Evolutionary conservation across 2,113 vertebrate genomes (phyloP).

Genomic region (Rhinogobius similis): DNA sequence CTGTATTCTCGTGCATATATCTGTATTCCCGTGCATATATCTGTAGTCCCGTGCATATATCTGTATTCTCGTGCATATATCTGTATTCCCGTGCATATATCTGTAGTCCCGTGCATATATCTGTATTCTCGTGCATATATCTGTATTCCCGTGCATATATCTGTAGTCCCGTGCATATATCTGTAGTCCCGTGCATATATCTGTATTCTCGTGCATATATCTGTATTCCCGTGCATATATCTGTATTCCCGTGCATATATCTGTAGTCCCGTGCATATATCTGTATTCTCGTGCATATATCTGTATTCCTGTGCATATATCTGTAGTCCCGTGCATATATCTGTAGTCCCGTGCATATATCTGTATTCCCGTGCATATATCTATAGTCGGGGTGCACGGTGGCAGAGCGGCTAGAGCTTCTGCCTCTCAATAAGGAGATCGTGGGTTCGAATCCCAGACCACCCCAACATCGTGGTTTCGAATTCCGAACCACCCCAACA

Average conservation of each 20-base stretch:
- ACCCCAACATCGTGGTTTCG: too few relatives aligned
- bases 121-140: constrained; percentile 68
- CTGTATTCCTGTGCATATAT: constrained; percentile 68
- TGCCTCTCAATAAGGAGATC: too few relatives aligned
- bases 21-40: constrained; percentile 68
- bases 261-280: constrained; percentile 63
- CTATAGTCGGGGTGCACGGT: too few relatives aligned
- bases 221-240: constrained; percentile 68
- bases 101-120: constrained; percentile 68
- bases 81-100: constrained; percentile 68
- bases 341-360: too few relatives aligned
- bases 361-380: constrained; percentile 64
- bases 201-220: constrained; percentile 68
- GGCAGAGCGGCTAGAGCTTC: too few relatives aligned
- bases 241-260: constrained; percentile 68
- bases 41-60: constrained; percentile 68
- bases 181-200: constrained; percentile 68
- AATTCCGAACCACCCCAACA: too few relatives aligned
- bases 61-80: constrained; percentile 68
- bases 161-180: constrained; percentile 68
- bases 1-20: constrained; percentile 68
- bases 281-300: too few relatives aligned
- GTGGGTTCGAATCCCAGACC: too few relatives aligned
- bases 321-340: constrained; percentile 63
- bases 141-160: constrained; percentile 68